Conservation (phyloP, 1,140 invertebrate genomes). For the Matsumurasca onukii region DNA sequence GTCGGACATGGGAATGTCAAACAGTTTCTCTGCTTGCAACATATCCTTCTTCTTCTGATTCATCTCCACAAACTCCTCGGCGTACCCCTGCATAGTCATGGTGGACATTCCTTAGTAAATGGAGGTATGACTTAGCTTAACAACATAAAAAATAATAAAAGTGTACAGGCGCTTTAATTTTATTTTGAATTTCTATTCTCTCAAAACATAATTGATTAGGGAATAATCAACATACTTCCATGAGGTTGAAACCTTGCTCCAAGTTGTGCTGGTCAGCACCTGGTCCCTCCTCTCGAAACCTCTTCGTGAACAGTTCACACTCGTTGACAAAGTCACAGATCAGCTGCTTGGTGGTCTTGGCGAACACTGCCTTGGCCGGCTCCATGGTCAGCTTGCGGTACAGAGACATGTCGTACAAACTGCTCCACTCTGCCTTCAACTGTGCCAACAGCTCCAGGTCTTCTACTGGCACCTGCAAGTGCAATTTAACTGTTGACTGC, state of each 20-base stretch:
- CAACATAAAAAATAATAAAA: too few species aligned
- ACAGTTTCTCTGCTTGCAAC: conserved; percentile 78
- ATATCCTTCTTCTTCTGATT: conserved; percentile 68
- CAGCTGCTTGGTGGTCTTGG: conserved; percentile 68
- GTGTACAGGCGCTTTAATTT: too few species aligned
- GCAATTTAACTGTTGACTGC: too few species aligned
- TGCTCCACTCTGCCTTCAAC: conserved; percentile 66
- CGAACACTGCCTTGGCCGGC: conserved; percentile 75
- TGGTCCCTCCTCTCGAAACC: conserved; percentile 73
- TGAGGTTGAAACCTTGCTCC: conserved; percentile 66
- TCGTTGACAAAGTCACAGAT: conserved; percentile 69
- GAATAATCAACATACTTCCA: conserved; percentile 64
- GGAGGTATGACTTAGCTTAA: too few species aligned
- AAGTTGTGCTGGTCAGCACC: conserved; percentile 73
- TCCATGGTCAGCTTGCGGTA: conserved; percentile 67
- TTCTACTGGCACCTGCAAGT: conserved; percentile 29
- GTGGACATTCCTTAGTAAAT: too few species aligned
- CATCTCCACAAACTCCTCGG: conserved; percentile 62
- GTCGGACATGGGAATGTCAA: conserved; percentile 79
- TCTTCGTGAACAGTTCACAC: conserved; percentile 65
- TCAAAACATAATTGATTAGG: too few species aligned
- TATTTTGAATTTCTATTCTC: too few species aligned
- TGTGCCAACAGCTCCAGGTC: conserved; percentile 53
- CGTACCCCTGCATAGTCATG: conserved; percentile 62
- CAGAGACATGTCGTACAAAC: conserved; percentile 58